Base-by-base conservation (phyloP, 2,888 invertebrate species). In the Anticlea derivata region DNA sequence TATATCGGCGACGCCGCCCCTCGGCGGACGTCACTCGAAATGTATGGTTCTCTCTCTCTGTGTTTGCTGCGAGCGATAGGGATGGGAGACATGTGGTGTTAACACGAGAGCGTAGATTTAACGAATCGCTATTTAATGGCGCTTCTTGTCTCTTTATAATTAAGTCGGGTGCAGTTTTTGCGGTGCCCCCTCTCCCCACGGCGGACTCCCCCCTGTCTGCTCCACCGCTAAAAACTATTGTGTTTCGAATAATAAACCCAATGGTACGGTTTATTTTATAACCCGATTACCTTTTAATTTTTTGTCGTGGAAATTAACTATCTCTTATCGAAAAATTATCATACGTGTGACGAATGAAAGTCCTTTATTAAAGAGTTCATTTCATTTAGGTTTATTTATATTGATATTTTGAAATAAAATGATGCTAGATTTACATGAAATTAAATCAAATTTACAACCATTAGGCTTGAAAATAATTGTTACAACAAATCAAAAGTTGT, bases 1-100 rank as follows among this genome's bases (percentile, higher is more conserved):
- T 84, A 86, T 86, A 86, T 85, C 80, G 72, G 66, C 68, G 80
- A 75, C 83, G 71, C 86, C 61, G 97, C 98, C 64, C 97, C 96
- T 68, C 96, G 55, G 82, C 8, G 95, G 95, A 94, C 94, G 69
- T 94, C 63, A 38, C 65, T 45, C 38, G 50, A 44, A 55, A 78
- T 56, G 48, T 75, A 65, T 44, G 24, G 12, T 61, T 61, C 59
- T 82, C 86, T 66, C 80, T 27, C 56, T 87, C 73, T 3, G 4
- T 1, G 54, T 0, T 5, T 7, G 48, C 50, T 51, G 34, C 1
- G 61, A 12, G 10, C 1, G 79, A 86, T 35, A 52, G 75, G 63
- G 87, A 86, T 34, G 50, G 72, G 52, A 55, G 60, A 77, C 63
- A 61, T 70, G 75, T 78, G 79, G 83, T 83, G 89, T 87, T 88